Conservation (phyloP, 2,797 vertebrate species). For the Vireo griseus region DNA sequence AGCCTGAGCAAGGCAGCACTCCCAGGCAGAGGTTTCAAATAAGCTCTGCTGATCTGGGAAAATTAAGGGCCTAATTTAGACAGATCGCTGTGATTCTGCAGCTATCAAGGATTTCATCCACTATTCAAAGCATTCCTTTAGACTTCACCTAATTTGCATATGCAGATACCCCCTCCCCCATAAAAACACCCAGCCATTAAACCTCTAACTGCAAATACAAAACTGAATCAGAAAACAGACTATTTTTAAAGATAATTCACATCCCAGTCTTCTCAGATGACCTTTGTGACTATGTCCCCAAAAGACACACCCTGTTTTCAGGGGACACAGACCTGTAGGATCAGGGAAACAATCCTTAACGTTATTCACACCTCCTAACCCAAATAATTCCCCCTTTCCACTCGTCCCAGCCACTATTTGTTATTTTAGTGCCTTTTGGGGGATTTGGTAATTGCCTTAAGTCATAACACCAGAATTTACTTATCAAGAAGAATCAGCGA, state of each 20-base stretch:
- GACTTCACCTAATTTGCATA: not conserved
- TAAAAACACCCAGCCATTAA: not conserved
- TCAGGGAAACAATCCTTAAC: not conserved
- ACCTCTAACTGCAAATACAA: not conserved
- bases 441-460: slow-evolving; percentile 41
- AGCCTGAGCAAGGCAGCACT: not conserved
- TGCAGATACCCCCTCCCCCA: no score
- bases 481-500: slow-evolving; percentile 44
- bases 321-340: not conserved
- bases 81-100: not conserved
- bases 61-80: not conserved
- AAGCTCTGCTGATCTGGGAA: not conserved
- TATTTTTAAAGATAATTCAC: not conserved
- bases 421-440: slow-evolving; percentile 30
- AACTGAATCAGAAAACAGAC: not conserved
- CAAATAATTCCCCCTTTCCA: no score
- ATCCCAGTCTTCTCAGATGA: not conserved
- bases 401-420: not conserved
- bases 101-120: not conserved
- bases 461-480: slow-evolving; percentile 54
- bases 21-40: not conserved
- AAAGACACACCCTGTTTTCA: not conserved
- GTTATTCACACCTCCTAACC: not conserved
- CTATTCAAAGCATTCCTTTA: not conserved
- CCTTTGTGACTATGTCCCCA: not conserved